Percentiles rank a stretch among this genome's conserved stretches.
Evolutionary conservation across 2,888 invertebrate species (phyloP).

Genomic region (Caenorhabditis imperialis): DNA sequence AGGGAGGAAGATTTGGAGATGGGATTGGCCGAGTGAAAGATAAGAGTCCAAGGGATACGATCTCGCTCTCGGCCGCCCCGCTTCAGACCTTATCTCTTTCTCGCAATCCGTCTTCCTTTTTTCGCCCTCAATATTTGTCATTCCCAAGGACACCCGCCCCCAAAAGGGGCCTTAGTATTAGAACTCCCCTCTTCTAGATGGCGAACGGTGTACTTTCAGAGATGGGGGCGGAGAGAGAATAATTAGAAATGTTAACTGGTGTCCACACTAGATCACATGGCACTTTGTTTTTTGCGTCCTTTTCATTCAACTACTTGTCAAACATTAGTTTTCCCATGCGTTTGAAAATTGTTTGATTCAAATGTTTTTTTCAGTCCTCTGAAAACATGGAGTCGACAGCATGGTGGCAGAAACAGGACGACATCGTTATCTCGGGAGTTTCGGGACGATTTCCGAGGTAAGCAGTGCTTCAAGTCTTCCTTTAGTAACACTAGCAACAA

Average conservation of each 20-base stretch:
- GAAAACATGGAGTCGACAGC: slow-evolving; percentile 70
- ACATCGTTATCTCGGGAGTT: slow-evolving; percentile 80
- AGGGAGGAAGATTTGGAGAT: slow-evolving; percentile 1
- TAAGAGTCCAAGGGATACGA: slow-evolving; percentile 13
- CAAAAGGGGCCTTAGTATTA: no score
- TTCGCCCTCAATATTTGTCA: background rate
- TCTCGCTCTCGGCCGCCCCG: slow-evolving; percentile 16
- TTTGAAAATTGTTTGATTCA: background rate
- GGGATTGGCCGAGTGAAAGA: background rate
- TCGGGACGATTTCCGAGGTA: slow-evolving; percentile 85
- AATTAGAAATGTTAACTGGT: no score
- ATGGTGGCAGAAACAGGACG: slow-evolving; percentile 78
- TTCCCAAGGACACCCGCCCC: no score
- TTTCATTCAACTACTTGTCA: background rate
- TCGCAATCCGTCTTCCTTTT: background rate
- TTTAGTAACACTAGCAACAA: no score
- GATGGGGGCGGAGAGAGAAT: no score
- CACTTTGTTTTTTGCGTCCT: slow-evolving; percentile 1
- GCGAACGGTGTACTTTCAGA: no score
- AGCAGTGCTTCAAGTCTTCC: no score
- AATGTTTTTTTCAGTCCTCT: slow-evolving; percentile 66
- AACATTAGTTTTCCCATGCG: no score
- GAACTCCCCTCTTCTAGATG: no score
- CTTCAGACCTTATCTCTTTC: slow-evolving; percentile 21
- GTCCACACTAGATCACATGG: no score